Base-by-base conservation (phyloP, 2,888 invertebrate genomes). In the Plagodis pulveraria region DNA sequence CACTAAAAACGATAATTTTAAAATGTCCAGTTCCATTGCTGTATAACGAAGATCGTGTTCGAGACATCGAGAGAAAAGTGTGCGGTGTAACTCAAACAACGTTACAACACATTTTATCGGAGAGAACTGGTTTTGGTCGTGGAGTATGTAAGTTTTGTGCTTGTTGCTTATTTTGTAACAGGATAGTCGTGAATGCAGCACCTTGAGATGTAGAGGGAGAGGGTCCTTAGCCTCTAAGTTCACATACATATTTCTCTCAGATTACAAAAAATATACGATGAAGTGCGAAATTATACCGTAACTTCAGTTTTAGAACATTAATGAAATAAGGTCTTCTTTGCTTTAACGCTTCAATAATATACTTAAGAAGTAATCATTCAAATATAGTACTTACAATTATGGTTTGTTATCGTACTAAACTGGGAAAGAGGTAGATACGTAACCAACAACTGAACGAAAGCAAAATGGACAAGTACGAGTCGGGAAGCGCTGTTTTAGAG, bases 131-230 rank as follows among this genome's bases (percentile, higher is more conserved):
- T 69, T 69, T 69, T 36, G 56, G 47, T 55, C 45, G 44, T 40
- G 49, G 65, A 58, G 58, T 66, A 63, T 57, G 53, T 52, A 57
- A 59, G 65, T 67, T 67, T 69, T 66, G 49, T 58, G 57, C 55
- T 65, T 63, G 58, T 63, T 69, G 66, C 58, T 63, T 46, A 53
- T 61, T 66, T 66, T 66, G 63, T 56, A 62, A 50, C 55, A 38
- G 58, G 59, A 62, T 50, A 59, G 57, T 22, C 22, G 36, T 43
- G 50, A 44, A 45, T 38, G 38, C 52, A 38, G 38, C 35, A n/a
- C 38, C 38, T 45, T 44, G 32, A 11, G 36, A 51, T 10, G 35
- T 0, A 22, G 6, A 11, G 36, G 7, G 44, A 36, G 44, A 51
- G 36, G 51, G 43, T 38, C 22, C 36, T 42, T 42, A 35, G 50